These are phyloP conservation scores for Drosophila rellima DNA, from an alignment of 2,888 invertebrate species.

Conservation along the genomic window DNA sequence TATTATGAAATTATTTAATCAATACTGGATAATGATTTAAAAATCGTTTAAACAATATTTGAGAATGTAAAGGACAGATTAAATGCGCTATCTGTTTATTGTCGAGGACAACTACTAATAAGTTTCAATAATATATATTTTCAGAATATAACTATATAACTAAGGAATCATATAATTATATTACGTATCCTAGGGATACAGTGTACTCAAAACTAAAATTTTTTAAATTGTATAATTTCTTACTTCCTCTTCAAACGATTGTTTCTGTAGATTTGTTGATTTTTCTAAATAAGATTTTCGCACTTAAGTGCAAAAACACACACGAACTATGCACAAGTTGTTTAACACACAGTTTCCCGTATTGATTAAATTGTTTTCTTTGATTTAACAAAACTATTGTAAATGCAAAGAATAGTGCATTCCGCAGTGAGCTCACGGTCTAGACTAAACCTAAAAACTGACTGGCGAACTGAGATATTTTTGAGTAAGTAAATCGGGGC, in stretches of 20 bases:
- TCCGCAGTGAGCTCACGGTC: slow-evolving; percentile 57
- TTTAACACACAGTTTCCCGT: slow-evolving; percentile 1
- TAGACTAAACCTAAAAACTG: slow-evolving; percentile 53
- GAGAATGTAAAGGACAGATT: too few relatives aligned
- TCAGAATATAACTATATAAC: neutral
- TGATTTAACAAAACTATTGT: slow-evolving; percentile 6
- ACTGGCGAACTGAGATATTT: slow-evolving; percentile 55
- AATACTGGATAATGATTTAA: too few relatives aligned
- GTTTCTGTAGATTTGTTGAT: neutral
- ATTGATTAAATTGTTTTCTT: slow-evolving; percentile 17
- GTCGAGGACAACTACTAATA: too few relatives aligned
- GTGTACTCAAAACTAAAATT: neutral
- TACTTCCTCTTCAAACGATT: neutral
- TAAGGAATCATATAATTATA: neutral
- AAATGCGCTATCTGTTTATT: neutral
- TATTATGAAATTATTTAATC: too few relatives aligned
- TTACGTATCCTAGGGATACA: neutral
- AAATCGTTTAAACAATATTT: too few relatives aligned
- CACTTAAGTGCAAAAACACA: slow-evolving; percentile 13
- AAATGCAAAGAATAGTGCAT: slow-evolving; percentile 39
- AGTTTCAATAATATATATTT: neutral
- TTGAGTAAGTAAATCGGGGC: slow-evolving; percentile 59
- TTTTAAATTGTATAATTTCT: neutral
- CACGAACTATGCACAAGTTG: neutral
- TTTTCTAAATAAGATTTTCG: neutral